Conservation (phyloP, 2,797 vertebrate species). For the Acrossocheilus wenchowensis region DNA sequence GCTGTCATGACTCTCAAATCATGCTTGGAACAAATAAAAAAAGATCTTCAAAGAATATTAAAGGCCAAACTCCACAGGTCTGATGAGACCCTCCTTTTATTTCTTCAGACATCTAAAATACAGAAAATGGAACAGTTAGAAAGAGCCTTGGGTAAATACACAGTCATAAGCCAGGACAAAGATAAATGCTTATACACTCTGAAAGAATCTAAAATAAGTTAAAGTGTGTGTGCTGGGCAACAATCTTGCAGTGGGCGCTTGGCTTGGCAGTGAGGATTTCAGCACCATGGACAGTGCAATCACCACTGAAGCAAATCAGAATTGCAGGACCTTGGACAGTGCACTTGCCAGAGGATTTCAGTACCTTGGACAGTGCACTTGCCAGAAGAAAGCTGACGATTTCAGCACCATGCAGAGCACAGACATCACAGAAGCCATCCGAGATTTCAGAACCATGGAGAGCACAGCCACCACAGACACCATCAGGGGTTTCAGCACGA, state of each 20-base stretch:
- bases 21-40: background rate
- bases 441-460: background rate
- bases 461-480: background rate
- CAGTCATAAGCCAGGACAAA: background rate
- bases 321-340: background rate
- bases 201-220: background rate
- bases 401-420: background rate
- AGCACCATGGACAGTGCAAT: slow-evolving; percentile 18
- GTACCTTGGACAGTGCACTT: background rate
- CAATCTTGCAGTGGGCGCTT: background rate
- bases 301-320: background rate
- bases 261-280: background rate
- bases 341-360: background rate
- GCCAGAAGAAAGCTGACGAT: background rate
- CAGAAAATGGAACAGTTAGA: background rate
- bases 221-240: background rate
- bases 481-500: background rate
- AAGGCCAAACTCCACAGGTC: background rate
- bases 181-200: background rate
- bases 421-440: background rate
- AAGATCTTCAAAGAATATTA: background rate
- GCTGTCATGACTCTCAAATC: background rate
- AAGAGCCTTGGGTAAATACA: background rate
- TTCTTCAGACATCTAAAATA: background rate
- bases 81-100: background rate